Percentiles rank a stretch among this genome's conserved stretches.
These are phyloP conservation scores for Brachionichthys hirsutus DNA, from an alignment of 2,113 vertebrate genomes.

Conservation along the genomic window DNA sequence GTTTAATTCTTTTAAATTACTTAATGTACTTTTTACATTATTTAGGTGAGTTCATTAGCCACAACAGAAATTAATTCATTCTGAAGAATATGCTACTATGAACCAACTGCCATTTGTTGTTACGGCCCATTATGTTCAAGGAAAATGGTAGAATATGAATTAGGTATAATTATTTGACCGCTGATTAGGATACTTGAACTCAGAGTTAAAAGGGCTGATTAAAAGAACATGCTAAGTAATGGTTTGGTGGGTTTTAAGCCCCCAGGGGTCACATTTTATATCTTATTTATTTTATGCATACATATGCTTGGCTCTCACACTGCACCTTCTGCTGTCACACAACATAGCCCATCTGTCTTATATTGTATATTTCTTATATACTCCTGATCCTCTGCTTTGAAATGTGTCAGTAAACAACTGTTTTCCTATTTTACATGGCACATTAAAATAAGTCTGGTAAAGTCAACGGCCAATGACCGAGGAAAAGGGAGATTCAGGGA, in stretches of 20 bases:
- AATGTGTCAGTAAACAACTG: conserved; percentile 9
- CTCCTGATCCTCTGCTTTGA: conserved; percentile 9
- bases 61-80: conserved; percentile 20
- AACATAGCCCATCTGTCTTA: conserved; percentile 6
- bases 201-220: conserved; percentile 56
- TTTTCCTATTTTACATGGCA: conserved; percentile 14
- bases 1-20: conserved; percentile 29
- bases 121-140: conserved; percentile 32
- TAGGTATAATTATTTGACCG: conserved; percentile 39
- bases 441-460: conserved; percentile 22
- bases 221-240: conserved; percentile 65
- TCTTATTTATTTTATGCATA: conserved; percentile 27
- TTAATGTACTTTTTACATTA: conserved; percentile 28
- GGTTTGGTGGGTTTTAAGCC: conserved; percentile 65
- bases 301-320: conserved; percentile 43
- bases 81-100: not conserved
- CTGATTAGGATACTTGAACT: conserved; percentile 39
- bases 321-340: conserved; percentile 11
- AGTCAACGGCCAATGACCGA: conserved; percentile 1
- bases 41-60: conserved; percentile 23
- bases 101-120: conserved; percentile 18
- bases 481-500: conserved; percentile 5
- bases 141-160: conserved; percentile 60
- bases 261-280: conserved; percentile 52
- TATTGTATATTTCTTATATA: conserved; percentile 12